Evolutionary conservation across 2,797 vertebrate genomes (phyloP), one percentile per base, ranked within the genome.

Genomic region (Cossypha caffra): DNA sequence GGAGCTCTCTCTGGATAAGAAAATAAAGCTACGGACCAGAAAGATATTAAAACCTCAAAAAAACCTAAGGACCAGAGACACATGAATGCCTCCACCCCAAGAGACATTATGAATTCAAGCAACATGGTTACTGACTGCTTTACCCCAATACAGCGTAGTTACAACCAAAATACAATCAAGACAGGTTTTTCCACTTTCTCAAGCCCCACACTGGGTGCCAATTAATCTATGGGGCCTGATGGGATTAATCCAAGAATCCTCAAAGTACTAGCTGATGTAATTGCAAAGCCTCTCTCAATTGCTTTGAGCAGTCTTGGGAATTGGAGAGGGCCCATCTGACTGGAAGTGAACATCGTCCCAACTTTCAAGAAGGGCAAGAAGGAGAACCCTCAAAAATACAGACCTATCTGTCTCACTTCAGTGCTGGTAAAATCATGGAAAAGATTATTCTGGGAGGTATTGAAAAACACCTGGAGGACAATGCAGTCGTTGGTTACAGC

Each of bases 401-500:
- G 24, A 38, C 28, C 23, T 29, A 28, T 33, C 28, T 29, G n/a
- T 67, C 38, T 16, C 47, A 33, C 20, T 43, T n/a, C 1, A 20
- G 28, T 38, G 16, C 28, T 0, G 1, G 16, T 24, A 61, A 61
- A 86, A 76, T 76, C 1, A 38, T 14, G 2, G 20, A 38, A 29
- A 68, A 52, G 2, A 16, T 52, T 59, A 38, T 33, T 59, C 19
- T 38, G 47, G 13, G 33, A 68, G 1, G 16, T 45, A 38, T 7
- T 68, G 47, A 61, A 52, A 45, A 59, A 33, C 24, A 52, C 24
- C 24, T 68, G 1, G 9, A 45, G 16, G 28, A 3, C 47, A 75
- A n/a, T 0, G 0, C 7, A 57, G 6, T 42, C 35, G 35, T 21
- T 0, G 1, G 21, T 31, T 23, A 38, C 16, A 67, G 28, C 19